Percentiles rank a stretch among this genome's conserved stretches.
Evolutionary conservation across 2,888 invertebrate genomes (phyloP).

Genomic region (Orchestes rusci): DNA sequence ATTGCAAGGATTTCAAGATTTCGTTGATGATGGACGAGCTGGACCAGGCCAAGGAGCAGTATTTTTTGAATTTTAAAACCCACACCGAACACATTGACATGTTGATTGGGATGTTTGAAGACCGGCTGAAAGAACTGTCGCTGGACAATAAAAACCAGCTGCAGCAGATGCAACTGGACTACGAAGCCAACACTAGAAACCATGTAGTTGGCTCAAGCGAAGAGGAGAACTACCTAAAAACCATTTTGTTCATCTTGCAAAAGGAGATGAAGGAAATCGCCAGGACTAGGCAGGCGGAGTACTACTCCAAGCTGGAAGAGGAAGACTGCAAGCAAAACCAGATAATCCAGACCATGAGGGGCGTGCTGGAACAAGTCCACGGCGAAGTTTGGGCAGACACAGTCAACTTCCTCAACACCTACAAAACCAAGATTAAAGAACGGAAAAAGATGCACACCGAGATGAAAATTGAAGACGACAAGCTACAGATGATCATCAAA

Average conservation of each 20-base stretch:
- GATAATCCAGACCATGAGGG: conserved; percentile 31
- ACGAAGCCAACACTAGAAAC: conserved; percentile 41
- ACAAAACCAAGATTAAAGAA: conserved; percentile 26
- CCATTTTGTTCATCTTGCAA: conserved; percentile 47
- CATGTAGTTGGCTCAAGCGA: conserved; percentile 37
- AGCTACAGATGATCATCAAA: conserved; percentile 30
- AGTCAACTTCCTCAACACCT: conserved; percentile 29
- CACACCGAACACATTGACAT: conserved; percentile 42
- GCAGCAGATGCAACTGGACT: conserved; percentile 19
- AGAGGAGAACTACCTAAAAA: conserved; percentile 47
- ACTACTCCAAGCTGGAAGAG: conserved; percentile 37
- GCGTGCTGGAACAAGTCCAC: conserved; percentile 32
- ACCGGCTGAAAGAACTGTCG: conserved; percentile 36
- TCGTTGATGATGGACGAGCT: conserved; percentile 43
- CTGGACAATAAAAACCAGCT: conserved; percentile 33
- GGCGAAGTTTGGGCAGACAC: conserved; percentile 33
- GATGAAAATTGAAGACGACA: conserved; percentile 34
- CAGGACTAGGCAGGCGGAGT: conserved; percentile 36
- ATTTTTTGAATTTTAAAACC: conserved; percentile 37
- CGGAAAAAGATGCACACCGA: conserved; percentile 31
- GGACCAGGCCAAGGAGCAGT: conserved; percentile 41
- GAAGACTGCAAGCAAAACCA: conserved; percentile 34
- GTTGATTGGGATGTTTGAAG: conserved; percentile 37
- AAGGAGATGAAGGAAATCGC: conserved; percentile 40
- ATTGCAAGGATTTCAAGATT: conserved; percentile 44